Percentiles rank a stretch among this genome's conserved stretches.
Conservation (phyloP, 2,113 vertebrate genomes). For the Mesoclemmys tuberculata region DNA sequence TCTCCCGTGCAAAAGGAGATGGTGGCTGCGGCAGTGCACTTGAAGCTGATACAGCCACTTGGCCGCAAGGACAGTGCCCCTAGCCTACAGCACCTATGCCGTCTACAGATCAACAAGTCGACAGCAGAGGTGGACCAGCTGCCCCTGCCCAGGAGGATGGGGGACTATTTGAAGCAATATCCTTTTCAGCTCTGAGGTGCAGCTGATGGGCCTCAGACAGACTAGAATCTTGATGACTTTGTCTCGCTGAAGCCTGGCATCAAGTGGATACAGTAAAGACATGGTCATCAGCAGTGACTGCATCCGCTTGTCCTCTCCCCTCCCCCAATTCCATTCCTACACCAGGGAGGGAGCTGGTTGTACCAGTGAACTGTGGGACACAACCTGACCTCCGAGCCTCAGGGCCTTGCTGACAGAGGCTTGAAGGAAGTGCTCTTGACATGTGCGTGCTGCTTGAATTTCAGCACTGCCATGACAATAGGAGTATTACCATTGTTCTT, state of each 20-base stretch:
- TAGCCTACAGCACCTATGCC: slow-evolving; percentile 91
- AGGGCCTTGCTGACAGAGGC: neutral
- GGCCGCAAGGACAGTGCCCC: slow-evolving; percentile 81
- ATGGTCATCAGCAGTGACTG: slow-evolving; percentile 49
- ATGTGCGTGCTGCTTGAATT: slow-evolving; percentile 74
- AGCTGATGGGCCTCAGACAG: neutral
- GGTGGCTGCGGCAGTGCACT: slow-evolving; percentile 76
- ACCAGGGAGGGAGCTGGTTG: slow-evolving; percentile 39
- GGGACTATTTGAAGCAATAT: slow-evolving; percentile 90
- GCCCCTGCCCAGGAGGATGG: slow-evolving; percentile 87
- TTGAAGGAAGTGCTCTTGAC: slow-evolving; percentile 39
- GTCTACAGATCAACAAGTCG: slow-evolving; percentile 87
- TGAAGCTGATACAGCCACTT: slow-evolving; percentile 86
- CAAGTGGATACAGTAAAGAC: slow-evolving; percentile 11
- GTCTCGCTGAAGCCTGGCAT: neutral
- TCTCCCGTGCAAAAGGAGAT: slow-evolving; percentile 74
- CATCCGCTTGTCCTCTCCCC: slow-evolving; percentile 38
- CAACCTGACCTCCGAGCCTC: slow-evolving; percentile 46
- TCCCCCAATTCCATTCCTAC: slow-evolving; percentile 58
- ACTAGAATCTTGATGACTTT: neutral
- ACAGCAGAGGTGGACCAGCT: slow-evolving; percentile 80
- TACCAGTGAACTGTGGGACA: slow-evolving; percentile 52
- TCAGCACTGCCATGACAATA: slow-evolving; percentile 54
- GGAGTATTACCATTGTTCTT: slow-evolving; percentile 51
- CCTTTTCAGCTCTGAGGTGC: slow-evolving; percentile 88